Percentiles rank a stretch among this genome's conserved stretches.
Evolutionary conservation across 1,140 invertebrate genomes (phyloP).

Genomic region (Lutraria rhynchaena): DNA sequence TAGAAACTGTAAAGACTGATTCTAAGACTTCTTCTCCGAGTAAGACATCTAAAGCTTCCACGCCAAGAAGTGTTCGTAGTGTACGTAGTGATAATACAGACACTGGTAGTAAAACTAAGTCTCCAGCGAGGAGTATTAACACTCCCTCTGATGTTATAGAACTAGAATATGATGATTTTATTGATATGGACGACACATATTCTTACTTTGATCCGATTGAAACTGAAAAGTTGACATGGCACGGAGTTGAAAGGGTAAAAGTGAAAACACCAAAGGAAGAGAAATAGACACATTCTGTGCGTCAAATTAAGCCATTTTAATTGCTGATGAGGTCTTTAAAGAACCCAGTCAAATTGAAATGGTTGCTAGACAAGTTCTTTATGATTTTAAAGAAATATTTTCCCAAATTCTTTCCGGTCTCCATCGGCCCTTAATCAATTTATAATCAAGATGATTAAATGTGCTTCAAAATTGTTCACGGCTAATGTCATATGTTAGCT

Average conservation of each 20-base stretch:
- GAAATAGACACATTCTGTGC: too few relatives aligned
- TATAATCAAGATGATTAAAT: too few relatives aligned
- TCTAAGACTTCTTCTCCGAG: constrained; percentile 27
- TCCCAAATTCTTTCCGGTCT: too few relatives aligned
- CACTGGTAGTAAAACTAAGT: constrained; percentile 70
- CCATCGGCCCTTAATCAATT: too few relatives aligned
- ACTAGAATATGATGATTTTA: constrained; percentile 79
- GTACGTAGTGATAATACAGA: constrained; percentile 66
- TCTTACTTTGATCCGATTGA: constrained; percentile 79
- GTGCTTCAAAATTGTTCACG: too few relatives aligned
- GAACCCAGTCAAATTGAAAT: too few relatives aligned
- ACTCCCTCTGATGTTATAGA: constrained; percentile 75
- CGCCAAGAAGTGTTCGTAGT: constrained; percentile 66
- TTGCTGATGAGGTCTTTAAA: too few relatives aligned
- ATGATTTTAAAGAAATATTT: too few relatives aligned
- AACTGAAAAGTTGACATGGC: constrained; percentile 73
- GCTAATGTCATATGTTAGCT: too few relatives aligned
- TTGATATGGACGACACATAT: constrained; percentile 77
- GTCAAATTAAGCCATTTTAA: too few relatives aligned
- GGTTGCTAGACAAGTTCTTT: too few relatives aligned
- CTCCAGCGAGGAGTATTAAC: constrained; percentile 73
- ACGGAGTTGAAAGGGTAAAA: constrained; percentile 72
- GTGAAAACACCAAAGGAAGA: constrained; percentile 41
- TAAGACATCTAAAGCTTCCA: constrained; percentile 63
- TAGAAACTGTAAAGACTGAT: constrained; percentile 38